phyloP scores from a whole-genome alignment of 2,113 vertebrate species.

The Sigmodon hispidus region DNA sequence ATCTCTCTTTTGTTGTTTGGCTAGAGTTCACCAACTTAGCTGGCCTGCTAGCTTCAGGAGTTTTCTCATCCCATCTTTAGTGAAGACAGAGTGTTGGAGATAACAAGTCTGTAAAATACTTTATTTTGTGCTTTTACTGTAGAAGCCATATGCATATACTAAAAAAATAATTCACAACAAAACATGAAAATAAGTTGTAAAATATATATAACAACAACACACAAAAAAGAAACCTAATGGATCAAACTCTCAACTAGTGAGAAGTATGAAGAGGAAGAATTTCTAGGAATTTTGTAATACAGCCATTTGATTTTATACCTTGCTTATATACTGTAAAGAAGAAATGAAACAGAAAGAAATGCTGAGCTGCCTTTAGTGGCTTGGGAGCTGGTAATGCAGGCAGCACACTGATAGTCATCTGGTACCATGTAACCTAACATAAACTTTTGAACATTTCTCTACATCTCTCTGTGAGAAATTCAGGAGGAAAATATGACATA shows the following conservation, averaged over 20 bases:
- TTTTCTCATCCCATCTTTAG: neutral
- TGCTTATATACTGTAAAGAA: neutral
- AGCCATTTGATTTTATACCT: neutral
- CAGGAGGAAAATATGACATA: neutral
- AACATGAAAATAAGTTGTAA: neutral
- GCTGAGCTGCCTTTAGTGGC: neutral
- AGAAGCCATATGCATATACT: neutral
- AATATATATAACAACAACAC: neutral
- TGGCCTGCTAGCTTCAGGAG: neutral
- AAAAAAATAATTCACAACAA: neutral
- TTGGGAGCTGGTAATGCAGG: neutral
- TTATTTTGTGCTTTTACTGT: neutral
- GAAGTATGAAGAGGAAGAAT: neutral
- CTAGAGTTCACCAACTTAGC: too few relatives aligned
- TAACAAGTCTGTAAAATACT: neutral
- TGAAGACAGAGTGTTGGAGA: neutral
- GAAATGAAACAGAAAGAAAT: neutral
- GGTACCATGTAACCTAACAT: neutral
- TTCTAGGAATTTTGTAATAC: neutral
- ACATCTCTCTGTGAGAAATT: neutral
- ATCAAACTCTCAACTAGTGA: neutral
- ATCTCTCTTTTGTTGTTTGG: neutral
- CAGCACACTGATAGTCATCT: neutral
- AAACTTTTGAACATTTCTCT: neutral
- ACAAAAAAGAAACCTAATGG: neutral